These are phyloP conservation scores for Wiebesia pumilae DNA, from an alignment of 1,140 invertebrate genomes.

Conservation along the genomic window DNA sequence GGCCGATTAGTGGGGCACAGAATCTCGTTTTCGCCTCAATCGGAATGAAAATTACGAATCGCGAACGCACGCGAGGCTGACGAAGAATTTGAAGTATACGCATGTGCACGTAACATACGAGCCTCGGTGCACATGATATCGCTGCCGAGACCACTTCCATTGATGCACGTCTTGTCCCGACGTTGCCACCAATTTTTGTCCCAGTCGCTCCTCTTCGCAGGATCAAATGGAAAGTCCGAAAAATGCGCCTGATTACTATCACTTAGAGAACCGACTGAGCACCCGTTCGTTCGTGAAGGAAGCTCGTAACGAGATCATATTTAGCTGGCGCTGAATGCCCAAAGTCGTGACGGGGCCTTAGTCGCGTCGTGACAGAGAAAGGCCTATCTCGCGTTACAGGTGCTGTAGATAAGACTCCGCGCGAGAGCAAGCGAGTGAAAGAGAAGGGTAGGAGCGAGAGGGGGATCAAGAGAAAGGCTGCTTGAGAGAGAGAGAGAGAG, in stretches of 20 bases:
- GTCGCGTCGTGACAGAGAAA: slow-evolving; percentile 50
- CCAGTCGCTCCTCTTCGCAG: too few relatives aligned
- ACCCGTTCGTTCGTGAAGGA: too few relatives aligned
- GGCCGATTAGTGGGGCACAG: too few relatives aligned
- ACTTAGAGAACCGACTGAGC: slow-evolving; percentile 7
- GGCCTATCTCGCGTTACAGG: slow-evolving; percentile 52
- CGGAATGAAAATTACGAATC: neutral
- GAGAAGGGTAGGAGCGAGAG: neutral
- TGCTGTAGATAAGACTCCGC: slow-evolving; percentile 44
- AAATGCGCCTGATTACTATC: slow-evolving; percentile 28
- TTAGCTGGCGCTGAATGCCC: slow-evolving; percentile 9
- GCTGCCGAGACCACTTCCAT: neutral
- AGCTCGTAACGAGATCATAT: slow-evolving; percentile 39
- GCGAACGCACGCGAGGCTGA: neutral
- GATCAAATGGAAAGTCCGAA: neutral
- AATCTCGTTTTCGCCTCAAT: too few relatives aligned
- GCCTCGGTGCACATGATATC: too few relatives aligned
- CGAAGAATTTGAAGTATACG: neutral
- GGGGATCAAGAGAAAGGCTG: neutral
- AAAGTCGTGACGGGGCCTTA: slow-evolving; percentile 18
- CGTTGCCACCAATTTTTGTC: too few relatives aligned
- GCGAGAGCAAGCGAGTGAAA: neutral
- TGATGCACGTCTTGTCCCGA: neutral
- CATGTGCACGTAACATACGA: neutral
- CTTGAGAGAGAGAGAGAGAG: too few relatives aligned